Percentiles rank a stretch among this genome's conserved stretches.
These are phyloP conservation scores for Muricea muricata DNA, from an alignment of 92 coral and sea anemone genomes.

Conservation along the genomic window DNA sequence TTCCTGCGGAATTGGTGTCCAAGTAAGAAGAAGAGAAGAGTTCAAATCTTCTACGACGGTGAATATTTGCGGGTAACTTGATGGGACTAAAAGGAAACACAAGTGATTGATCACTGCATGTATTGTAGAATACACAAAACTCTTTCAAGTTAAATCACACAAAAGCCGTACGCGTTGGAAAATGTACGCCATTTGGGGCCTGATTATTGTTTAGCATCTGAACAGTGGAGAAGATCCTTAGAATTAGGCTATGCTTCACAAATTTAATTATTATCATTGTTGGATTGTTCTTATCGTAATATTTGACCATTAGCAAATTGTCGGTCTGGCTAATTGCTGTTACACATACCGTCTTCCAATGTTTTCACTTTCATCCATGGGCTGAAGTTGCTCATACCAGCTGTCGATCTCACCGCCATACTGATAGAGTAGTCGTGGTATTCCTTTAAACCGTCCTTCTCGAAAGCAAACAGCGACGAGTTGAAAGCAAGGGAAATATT, in stretches of 20 bases:
- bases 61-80: constrained; percentile 65
- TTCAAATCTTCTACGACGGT: constrained; percentile 67
- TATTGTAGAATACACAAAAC: background rate
- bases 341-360: constrained; percentile 5
- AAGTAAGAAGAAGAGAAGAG: constrained; percentile 72
- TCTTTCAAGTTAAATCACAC: background rate
- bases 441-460: background rate
- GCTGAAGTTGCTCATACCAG: background rate
- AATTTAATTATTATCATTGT: too few relatives aligned
- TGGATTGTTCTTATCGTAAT: too few relatives aligned
- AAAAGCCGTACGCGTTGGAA: background rate
- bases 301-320: too few relatives aligned
- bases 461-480: background rate
- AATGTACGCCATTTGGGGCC: too few relatives aligned
- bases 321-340: background rate
- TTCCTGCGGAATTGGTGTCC: constrained; percentile 75
- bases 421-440: background rate
- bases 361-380: background rate
- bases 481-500: background rate
- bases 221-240: too few relatives aligned
- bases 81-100: constrained; percentile 66
- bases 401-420: background rate
- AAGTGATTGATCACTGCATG: background rate
- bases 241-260: too few relatives aligned
- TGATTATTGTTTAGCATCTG: too few relatives aligned